Evolutionary conservation across 92 coral and sea anemone genomes (phyloP).

Genomic region (Heteractis magnifica): DNA sequence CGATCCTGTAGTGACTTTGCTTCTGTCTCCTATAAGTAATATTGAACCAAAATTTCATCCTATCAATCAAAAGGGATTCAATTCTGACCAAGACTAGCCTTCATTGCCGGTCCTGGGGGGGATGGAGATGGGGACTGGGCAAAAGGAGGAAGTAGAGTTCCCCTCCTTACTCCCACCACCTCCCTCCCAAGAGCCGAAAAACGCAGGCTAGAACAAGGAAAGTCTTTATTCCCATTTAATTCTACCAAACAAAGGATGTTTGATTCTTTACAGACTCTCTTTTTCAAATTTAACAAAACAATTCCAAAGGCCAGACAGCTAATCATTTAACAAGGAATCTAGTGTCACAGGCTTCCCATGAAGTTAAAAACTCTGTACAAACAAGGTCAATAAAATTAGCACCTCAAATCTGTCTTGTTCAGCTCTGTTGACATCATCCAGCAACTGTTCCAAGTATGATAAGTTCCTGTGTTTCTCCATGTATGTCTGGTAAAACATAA

Average conservation of each 20-base stretch:
- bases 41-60: not conserved
- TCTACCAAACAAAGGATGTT: not conserved
- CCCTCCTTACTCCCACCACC: no score
- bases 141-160: no score
- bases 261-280: not conserved
- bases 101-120: no score
- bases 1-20: conserved; percentile 59
- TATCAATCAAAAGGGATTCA: not conserved
- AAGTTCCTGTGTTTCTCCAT: conserved; percentile 98
- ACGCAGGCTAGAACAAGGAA: not conserved
- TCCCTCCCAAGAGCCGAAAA: not conserved
- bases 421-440: conserved; percentile 94
- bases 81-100: no score
- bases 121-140: no score
- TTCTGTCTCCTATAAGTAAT: conserved; percentile 75
- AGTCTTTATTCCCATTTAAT: no score
- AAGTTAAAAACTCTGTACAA: not conserved
- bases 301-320: no score
- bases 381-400: not conserved
- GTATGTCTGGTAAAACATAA: conserved; percentile 53
- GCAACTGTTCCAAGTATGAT: conserved; percentile 82
- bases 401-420: conserved; percentile 97
- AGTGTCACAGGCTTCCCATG: not conserved
- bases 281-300: not conserved
- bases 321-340: no score